Evolutionary conservation across 2,888 invertebrate species (phyloP).

Genomic region (Zeuzera pyrina): DNA sequence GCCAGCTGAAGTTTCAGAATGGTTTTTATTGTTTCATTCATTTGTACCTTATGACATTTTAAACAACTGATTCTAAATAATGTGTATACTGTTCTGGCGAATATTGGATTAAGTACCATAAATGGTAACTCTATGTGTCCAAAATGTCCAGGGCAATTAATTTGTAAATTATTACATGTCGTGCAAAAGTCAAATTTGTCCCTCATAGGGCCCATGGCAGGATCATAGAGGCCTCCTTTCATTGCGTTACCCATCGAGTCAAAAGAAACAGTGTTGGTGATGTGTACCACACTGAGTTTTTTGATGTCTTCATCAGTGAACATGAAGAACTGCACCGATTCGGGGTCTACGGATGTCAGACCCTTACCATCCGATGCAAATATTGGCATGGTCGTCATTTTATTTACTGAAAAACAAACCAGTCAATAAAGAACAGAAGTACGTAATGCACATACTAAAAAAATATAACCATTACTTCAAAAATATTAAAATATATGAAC

Average conservation of each 20-base stretch:
- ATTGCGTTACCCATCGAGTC: conserved; percentile 88
- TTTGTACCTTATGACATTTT: conserved; percentile 79
- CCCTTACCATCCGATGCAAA: conserved; percentile 37
- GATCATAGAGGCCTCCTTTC: conserved; percentile 93
- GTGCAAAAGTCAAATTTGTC: conserved; percentile 80
- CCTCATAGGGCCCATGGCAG: conserved; percentile 79
- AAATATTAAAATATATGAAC: too few relatives aligned
- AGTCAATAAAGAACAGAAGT: too few relatives aligned
- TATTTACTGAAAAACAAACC: too few relatives aligned
- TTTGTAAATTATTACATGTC: conserved; percentile 81
- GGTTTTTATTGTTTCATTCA: conserved; percentile 59
- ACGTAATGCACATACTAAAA: too few relatives aligned
- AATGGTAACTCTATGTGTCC: conserved; percentile 94
- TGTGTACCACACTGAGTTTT: conserved; percentile 85
- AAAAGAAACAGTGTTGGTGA: conserved; percentile 84
- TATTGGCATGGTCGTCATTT: conserved; percentile 43
- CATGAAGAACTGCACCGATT: conserved; percentile 76
- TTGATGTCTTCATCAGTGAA: conserved; percentile 84
- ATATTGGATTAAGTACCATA: conserved; percentile 92
- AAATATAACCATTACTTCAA: too few relatives aligned
- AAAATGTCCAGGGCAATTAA: conserved; percentile 91
- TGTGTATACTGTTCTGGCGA: conserved; percentile 80
- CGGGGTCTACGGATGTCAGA: conserved; percentile 49
- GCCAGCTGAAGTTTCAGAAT: conserved; percentile 79
- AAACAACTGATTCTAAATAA: conserved; percentile 81